Conservation (phyloP, 2,113 vertebrate species). For the Albula glossodonta region DNA sequence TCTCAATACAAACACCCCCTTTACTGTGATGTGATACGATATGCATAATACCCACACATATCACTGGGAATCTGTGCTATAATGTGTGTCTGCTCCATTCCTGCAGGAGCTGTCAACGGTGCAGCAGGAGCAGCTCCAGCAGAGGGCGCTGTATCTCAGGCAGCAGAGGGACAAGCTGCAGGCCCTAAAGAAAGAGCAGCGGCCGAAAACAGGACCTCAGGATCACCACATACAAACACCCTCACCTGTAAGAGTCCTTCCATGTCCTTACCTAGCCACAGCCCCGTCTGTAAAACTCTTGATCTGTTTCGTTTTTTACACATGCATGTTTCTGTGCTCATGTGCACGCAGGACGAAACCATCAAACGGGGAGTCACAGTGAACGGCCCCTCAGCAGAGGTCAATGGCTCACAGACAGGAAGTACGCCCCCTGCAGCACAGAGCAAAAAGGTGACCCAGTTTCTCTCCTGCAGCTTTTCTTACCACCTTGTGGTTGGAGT, state of each 20-base stretch:
- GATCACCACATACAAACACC: conserved; percentile 53
- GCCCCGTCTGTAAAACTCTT: not conserved
- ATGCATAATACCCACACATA: too few species aligned
- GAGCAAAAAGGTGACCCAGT: conserved; percentile 27
- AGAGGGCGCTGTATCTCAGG: conserved; percentile 88
- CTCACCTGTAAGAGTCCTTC: conserved; percentile 59
- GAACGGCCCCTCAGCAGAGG: not conserved
- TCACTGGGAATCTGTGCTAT: too few species aligned
- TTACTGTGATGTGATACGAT: too few species aligned
- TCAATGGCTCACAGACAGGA: not conserved
- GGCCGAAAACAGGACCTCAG: conserved; percentile 54
- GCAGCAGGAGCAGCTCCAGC: conserved; percentile 83
- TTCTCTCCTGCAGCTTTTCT: not conserved
- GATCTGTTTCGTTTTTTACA: not conserved
- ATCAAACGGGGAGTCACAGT: conserved; percentile 14
- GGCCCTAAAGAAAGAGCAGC: conserved; percentile 82
- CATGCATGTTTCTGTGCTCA: conserved; percentile 6
- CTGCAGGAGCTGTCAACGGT: conserved; percentile 76
- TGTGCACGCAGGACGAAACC: conserved; percentile 15
- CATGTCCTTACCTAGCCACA: not conserved
- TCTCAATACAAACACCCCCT: too few species aligned
- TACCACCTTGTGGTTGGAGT: not conserved
- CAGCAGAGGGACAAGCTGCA: conserved; percentile 89
- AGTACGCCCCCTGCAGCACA: conserved; percentile 4
- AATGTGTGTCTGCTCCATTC: too few species aligned